Evolutionary conservation across 2,888 invertebrate genomes (phyloP), one percentile per base, ranked within the genome.

Genomic region (Nephrotoma appendiculata): DNA sequence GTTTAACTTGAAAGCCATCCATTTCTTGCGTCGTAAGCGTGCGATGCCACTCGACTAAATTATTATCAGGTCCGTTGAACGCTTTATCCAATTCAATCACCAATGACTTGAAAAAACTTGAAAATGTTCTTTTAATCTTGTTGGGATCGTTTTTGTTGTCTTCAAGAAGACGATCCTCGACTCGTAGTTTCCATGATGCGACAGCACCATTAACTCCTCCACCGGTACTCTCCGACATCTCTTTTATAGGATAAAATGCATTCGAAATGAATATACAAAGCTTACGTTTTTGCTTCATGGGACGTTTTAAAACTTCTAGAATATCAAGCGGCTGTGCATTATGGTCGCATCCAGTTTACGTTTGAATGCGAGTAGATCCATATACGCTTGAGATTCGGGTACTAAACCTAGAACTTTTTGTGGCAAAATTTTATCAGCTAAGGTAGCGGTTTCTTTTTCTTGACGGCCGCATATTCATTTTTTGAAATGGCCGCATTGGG

Each of bases 11-110:
- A 87, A 91, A 91, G 5, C 91, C 92, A 87, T 92, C 92, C 2
- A 91, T 92, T 88, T 92, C 92, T 92, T 99, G 98, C n/a, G 99
- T 99, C 87, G 97, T 98, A 86, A 98, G 95, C 3, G 99, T 99
- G 90, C 99, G 95, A 92, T 99, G 99, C 99, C 99, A 99, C 93
- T 99, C 99, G 41, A 99, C 99, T 88, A 99, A 93, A 92, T 99
- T 99, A 92, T 99, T 99, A 92, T 99, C 99, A 0, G 99, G 99
- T 0, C 99, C 99, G 92, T 99, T 99, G 89, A 99, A 93, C 91
- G 99, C 99, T 92, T 99, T 99, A 92, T 99, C 99, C 90, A 99
- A 92, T 92, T 99, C 99, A 90, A 99, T 99, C 15, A 99, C 99
- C 90, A 99, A 93, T 89, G 99, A 99, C 92, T 99, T 99, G 93